Base-by-base conservation (phyloP, 2,888 invertebrate species). In the Chymomyza procnemis region DNA sequence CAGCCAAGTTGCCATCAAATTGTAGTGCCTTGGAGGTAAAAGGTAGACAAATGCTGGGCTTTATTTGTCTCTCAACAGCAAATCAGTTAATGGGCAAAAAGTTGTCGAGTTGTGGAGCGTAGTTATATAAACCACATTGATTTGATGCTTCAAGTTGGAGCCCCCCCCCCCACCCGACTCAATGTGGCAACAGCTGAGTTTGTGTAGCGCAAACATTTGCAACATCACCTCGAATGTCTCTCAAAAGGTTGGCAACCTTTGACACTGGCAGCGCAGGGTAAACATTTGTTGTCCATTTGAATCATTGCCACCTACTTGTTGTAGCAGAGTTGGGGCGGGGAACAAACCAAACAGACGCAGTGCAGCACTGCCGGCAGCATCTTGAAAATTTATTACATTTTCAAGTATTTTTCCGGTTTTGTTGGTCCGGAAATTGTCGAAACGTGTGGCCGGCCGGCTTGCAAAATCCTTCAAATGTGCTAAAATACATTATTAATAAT, bases 401-500 rank as follows among this genome's bases (percentile, higher is more conserved):
- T 83, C 71, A 67, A 87, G 86, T 83, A 78, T 85, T 87, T 85
- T 87, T 83, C 87, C 83, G 85, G 85, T 82, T 80, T 69, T 80
- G 85, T 73, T 85, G 18, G 70, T 74, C 84, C 86, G 83, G 83
- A 83, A 87, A 83, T 83, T 87, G 84, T 84, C 55, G 67, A 83
- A 87, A 85, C 87, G 87, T 83, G 87, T 85, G 83, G 81, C 75
- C 78, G 83, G 81, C 75, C 78, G 69, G 72, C 79, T 72, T 64
- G 72, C 62, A 77, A 64, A 79, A 74, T 81, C 80, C 77, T 72
- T 73, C 73, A 79, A 86, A 86, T 81, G 85, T 85, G 70, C 78
- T 67, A 66, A 85, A 85, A 83, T 83, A 83, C 78, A 83, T 83
- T 85, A 87, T 83, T 85, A 87, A 83, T 83, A 87, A 83, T 87